Conservation (phyloP, 2,888 invertebrate genomes). For the Hylaea fasciaria region DNA sequence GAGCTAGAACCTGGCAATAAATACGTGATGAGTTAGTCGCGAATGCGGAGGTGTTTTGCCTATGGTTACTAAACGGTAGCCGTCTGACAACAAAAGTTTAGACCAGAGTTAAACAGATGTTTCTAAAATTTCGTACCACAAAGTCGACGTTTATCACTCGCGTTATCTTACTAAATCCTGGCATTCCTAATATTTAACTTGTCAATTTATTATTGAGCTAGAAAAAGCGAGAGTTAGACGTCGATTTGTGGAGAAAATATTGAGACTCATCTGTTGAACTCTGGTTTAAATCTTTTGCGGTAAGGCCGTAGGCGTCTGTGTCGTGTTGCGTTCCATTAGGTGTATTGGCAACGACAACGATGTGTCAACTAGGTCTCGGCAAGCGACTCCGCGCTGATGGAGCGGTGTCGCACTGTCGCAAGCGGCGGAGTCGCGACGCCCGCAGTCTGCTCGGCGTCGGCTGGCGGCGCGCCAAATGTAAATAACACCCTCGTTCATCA, state of each 20-base stretch:
- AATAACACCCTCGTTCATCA: constrained; percentile 57
- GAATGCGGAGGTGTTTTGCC: constrained; percentile 6
- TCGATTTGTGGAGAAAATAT: too few species aligned
- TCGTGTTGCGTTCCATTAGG: constrained; percentile 36
- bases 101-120: too few species aligned
- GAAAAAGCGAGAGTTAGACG: too few species aligned
- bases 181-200: too few species aligned
- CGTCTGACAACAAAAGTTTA: too few species aligned
- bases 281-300: too few species aligned
- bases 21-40: constrained; percentile 32
- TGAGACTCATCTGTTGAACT: too few species aligned
- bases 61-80: not conserved
- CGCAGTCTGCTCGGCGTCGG: constrained; percentile 34
- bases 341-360: constrained; percentile 43
- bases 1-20: constrained; percentile 33
- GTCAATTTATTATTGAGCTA: too few species aligned
- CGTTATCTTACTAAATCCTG: too few species aligned
- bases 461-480: constrained; percentile 63
- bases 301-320: constrained; percentile 11
- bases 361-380: constrained; percentile 53
- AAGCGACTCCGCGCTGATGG: constrained; percentile 50
- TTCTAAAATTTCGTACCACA: too few species aligned
- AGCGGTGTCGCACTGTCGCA: constrained; percentile 59
- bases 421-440: constrained; percentile 48
- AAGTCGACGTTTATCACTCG: too few species aligned